phyloP scores from a whole-genome alignment of 2,888 invertebrate genomes.

The Sialis lutaria region DNA sequence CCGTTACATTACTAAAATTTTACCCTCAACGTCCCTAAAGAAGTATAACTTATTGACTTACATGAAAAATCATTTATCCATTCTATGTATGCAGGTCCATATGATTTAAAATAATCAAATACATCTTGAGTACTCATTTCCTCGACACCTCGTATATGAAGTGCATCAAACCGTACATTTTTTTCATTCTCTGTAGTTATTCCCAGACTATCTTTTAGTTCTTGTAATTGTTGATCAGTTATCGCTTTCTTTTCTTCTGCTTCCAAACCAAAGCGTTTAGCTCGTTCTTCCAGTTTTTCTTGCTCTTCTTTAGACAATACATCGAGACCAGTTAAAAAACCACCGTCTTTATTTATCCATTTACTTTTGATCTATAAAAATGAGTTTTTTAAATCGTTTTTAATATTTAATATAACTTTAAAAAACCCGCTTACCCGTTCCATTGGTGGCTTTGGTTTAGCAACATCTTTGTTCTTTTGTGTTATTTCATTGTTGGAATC shows the following conservation, averaged over 20 bases:
- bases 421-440: not conserved
- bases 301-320: slow-evolving; percentile 31
- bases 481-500: slow-evolving; percentile 12
- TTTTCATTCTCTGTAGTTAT: slow-evolving; percentile 38
- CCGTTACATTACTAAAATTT: too few relatives aligned
- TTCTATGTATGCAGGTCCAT: slow-evolving; percentile 59
- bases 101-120: slow-evolving; percentile 60
- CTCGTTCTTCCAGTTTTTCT: slow-evolving; percentile 33
- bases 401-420: not conserved
- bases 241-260: slow-evolving; percentile 23
- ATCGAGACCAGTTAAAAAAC: slow-evolving; percentile 29
- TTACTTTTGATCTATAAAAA: slow-evolving; percentile 6
- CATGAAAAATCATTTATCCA: slow-evolving; percentile 69
- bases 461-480: not conserved
- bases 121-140: slow-evolving; percentile 63
- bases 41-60: slow-evolving; percentile 23
- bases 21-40: too few relatives aligned
- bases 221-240: slow-evolving; percentile 24
- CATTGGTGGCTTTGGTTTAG: not conserved
- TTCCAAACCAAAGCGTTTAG: slow-evolving; percentile 35
- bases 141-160: slow-evolving; percentile 59
- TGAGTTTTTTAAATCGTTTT: not conserved
- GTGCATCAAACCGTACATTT: slow-evolving; percentile 49
- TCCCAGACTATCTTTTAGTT: slow-evolving; percentile 31
- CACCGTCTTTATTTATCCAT: slow-evolving; percentile 21